Evolutionary conservation across 1,140 invertebrate species (phyloP), one percentile per base, ranked within the genome.

Genomic region (Calliopsis andreniformis): DNA sequence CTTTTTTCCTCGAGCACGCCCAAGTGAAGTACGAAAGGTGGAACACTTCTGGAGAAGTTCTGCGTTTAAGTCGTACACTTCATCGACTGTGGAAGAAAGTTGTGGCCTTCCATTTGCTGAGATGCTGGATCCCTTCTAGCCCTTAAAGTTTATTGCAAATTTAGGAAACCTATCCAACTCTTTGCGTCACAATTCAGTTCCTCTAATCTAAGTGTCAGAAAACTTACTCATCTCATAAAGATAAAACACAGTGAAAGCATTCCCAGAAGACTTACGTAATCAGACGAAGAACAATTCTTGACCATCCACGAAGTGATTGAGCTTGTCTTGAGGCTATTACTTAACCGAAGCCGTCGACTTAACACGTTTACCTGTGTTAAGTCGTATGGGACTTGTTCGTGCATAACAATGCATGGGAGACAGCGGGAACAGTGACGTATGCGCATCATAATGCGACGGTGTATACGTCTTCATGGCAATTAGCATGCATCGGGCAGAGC

Each of bases 401-500:
- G 25, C 51, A 47, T 66, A 66, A 67, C 71, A 67, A 56, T 67
- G 64, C 56, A 51, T 35, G 23, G 25, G 42, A 32, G 49, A 58
- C 64, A 18, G 30, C 30, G 18, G 55, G 66, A 30, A 70, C 63
- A 42, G 67, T 68, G 73, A 76, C 66, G 66, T 69, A 61, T 42
- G 35, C 56, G 43, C 66, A 61, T 76, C 66, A 69, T 76, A 69
- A 76, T 68, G 73, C 73, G n/a, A 18, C 45, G 56, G 18, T 61
- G 72, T 63, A 75, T 78, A 64, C 75, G 72, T 83, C 68, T 82
- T 77, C 75, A 69, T 61, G 62, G 82, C 82, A 87, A 87, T 87
- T 87, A 87, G 86, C 86, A 86, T 87, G 84, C 84, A 83, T 87
- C 86, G 77, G 83, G 70, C 69, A 73, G 69, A 77, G 82, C 79